A percentile compares a stretch with the other conserved stretches of the same genome.
phyloP scores from a whole-genome alignment of 2,113 vertebrate genomes.

The Hiodon alosoides region DNA sequence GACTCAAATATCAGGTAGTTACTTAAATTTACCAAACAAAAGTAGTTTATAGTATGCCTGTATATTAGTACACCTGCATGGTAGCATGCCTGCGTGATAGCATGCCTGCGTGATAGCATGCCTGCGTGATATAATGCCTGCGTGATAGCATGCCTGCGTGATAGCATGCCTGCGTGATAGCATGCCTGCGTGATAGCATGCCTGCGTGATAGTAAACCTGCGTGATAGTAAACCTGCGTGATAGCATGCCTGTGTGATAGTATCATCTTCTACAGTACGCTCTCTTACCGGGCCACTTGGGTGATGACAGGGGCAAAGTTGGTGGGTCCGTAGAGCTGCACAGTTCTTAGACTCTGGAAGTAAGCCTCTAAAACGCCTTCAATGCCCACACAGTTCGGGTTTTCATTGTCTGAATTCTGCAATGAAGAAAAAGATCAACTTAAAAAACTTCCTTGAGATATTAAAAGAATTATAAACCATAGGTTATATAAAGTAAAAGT shows the following conservation, averaged over 20 bases:
- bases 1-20: neutral
- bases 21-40: too few relatives aligned
- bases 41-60: too few relatives aligned
- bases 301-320: conserved; percentile 86
- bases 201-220: neutral
- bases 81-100: neutral
- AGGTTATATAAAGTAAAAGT: neutral
- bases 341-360: conserved; percentile 79
- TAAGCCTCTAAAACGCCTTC: conserved; percentile 83
- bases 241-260: neutral
- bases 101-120: neutral
- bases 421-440: neutral
- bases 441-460: neutral
- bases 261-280: neutral
- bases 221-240: neutral
- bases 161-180: neutral
- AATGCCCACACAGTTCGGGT: conserved; percentile 78
- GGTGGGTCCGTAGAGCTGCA: conserved; percentile 84
- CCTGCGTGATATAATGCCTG: neutral
- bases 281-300: conserved; percentile 79
- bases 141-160: neutral
- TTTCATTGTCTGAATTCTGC: conserved; percentile 74
- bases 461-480: neutral
- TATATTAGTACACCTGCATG: neutral
- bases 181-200: neutral